Evolutionary conservation across 1,140 invertebrate genomes (phyloP), one percentile per base, ranked within the genome.

Genomic region (Lasioglossum baleicum): DNA sequence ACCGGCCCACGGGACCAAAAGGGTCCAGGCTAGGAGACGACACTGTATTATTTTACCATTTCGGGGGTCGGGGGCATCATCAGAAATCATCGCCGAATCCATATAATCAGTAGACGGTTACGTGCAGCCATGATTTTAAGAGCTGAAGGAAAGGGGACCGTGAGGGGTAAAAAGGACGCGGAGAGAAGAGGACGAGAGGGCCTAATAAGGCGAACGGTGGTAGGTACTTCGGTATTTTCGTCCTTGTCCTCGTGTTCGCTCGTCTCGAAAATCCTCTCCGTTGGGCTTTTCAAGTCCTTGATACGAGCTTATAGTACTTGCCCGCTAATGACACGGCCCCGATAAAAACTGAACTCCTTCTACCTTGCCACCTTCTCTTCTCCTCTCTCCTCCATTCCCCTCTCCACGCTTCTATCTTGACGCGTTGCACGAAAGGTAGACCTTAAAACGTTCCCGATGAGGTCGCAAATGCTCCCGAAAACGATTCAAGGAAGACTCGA

Each of bases 31-130:
- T 90, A 90, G 85, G 85, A 90, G 78, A 87, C 87, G 87, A 90
- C 89, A 90, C 90, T 90, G 88, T 90, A 90, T 91, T 91, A 91
- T 91, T 91, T 91, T 85, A 90, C 88, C 88, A 89, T 90, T 91
- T 91, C 88, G 83, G 82, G 79, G 87, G 84, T 87, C 88, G 87
- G 87, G 78, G 86, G 86, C 88, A 88, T 91, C 88, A 87, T 91
- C 90, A 89, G 88, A 91, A 90, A 91, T 91, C 89, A 91, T 91
- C 87, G 89, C 81, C 87, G 87, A 91, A 91, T 91, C 83, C 89
- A 90, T 89, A 91, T 91, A 91, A 91, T 91, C 90, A 91, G 87
- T 75, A 85, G 88, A 85, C 83, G 84, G 85, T 90, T 90, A 89
- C 85, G 82, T 88, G 87, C 89, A 89, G 90, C 85, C 85, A 83